Evolutionary conservation across 2,113 vertebrate species (phyloP), one percentile per base, ranked within the genome.

Genomic region (Dicentrarchus labrax): DNA sequence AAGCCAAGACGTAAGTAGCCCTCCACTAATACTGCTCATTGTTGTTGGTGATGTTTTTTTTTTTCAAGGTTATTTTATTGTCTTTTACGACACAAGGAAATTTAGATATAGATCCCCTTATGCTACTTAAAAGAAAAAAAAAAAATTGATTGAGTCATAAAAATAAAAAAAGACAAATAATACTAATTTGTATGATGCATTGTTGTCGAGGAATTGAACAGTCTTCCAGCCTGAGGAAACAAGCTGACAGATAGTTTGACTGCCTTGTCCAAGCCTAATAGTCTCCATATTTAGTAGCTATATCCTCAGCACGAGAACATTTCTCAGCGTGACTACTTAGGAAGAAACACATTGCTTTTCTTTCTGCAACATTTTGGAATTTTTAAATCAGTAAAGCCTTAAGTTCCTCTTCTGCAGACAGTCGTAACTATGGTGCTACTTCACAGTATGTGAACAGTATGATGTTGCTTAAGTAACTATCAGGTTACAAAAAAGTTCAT

Each of bases 1-100:
- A 95, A 85, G 54, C 94, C 94, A 39, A 93, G 72, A 24, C 97
- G 97, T 99, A 94, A 98, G 98, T 91, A 72, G 5, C 39, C 36
- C 16, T 72, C 36, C n/a, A 1, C 3, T 15, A 53, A 39, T 50
- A 0, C 15, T 13, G 15, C 36, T 3, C 22, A 0, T 51, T 56
- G 11, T 68, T 59, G 3, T 24, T 9, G 4, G 0, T 54, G 16
- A 30, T 57, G 24, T 21, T 67, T 67, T 56, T 36, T 30, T 30
- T 30, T 30, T 30, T 30, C 30, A 30, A 30, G 30, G 30, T 30
- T 30, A 30, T 30, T 30, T 30, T 30, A 30, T 30, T 30, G 2
- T 30, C 30, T 3, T 30, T 30, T 30, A 30, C 30, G 30, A 30
- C 30, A 30, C 30, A 3, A 30, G 30, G 30, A 30, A 30, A 3